Evolutionary conservation across 2,797 vertebrate species (phyloP), one percentile per base, ranked within the genome.

Genomic region (Halcyon chelicuti): DNA sequence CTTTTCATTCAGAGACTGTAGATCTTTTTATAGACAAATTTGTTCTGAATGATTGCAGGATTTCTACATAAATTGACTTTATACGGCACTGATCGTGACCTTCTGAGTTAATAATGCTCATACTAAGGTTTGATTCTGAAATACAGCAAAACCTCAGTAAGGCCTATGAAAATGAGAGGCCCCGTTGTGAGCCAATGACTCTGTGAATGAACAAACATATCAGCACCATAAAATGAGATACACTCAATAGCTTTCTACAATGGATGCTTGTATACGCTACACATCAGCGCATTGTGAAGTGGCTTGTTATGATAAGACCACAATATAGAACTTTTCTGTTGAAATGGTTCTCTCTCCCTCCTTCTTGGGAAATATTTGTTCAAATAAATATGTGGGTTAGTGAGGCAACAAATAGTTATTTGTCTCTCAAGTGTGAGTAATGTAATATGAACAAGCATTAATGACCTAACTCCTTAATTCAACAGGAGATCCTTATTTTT

Each of bases 401-500:
- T 95, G 94, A 96, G 91, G 93, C 94, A 95, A 96, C 94, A 97
- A 89, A 95, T 95, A 96, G 88, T 94, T 96, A 95, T 97, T 97
- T 96, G 94, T 97, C 88, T 97, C 91, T 93, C 81, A 96, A 97
- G 94, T 93, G 94, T 96, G 96, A 96, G 94, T 97, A 96, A 96
- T 96, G 96, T 94, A 96, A 97, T 86, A 95, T 65, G 96, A 95
- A 93, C 86, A 96, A 94, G 93, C 92, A 96, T 88, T 96, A 94
- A 94, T 96, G 96, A 96, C 94, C 96, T 97, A 97, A 96, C 95
- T 96, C 75, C 72, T 94, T 94, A 96, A 95, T 96, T 97, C 81
- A 95, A 96, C 96, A 95, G 91, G 92, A 97, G 96, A 93, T 93
- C 95, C 91, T 96, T 97, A 93, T 97, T 96, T 97, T 96, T 96